These are phyloP conservation scores for Prionchulus punctatus DNA, from an alignment of 2,888 invertebrate species.

Conservation along the genomic window DNA sequence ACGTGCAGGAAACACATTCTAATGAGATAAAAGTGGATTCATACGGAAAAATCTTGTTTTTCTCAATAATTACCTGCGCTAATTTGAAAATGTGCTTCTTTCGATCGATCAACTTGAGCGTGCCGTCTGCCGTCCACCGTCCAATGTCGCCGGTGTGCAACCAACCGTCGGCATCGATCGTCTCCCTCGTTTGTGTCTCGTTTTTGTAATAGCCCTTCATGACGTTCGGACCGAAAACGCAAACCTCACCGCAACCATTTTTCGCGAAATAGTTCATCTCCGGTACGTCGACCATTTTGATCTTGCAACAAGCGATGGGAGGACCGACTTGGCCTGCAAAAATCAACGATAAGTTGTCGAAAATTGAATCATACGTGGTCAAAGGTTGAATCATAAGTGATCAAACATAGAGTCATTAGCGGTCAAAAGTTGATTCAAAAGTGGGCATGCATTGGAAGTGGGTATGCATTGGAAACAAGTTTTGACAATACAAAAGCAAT, in stretches of 20 bases:
- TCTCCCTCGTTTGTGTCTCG: conserved; percentile 71
- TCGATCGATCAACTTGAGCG: conserved; percentile 84
- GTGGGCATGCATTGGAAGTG: too few species aligned
- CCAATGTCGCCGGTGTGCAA: conserved; percentile 95
- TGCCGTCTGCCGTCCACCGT: conserved; percentile 74
- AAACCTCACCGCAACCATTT: conserved; percentile 28
- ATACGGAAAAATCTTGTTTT: too few species aligned
- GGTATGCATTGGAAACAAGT: too few species aligned
- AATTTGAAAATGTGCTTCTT: conserved; percentile 96
- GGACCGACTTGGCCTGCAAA: conserved; percentile 71
- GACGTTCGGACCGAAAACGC: conserved; percentile 39
- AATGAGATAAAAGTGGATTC: too few species aligned
- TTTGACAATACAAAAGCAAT: too few species aligned
- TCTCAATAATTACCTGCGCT: conserved; percentile 48
- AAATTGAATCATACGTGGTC: too few species aligned
- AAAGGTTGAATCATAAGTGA: too few species aligned
- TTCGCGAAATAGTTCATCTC: conserved; percentile 60
- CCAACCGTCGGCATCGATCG: conserved; percentile 70
- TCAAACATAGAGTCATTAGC: too few species aligned
- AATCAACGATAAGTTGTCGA: too few species aligned
- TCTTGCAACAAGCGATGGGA: conserved; percentile 78
- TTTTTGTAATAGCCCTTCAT: conserved; percentile 72
- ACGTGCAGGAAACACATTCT: too few species aligned
- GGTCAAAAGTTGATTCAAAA: too few species aligned
- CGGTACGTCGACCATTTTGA: conserved; percentile 88